Evolutionary conservation across 2,888 invertebrate species (phyloP).

Genomic region (Trachelus iudaicus): DNA sequence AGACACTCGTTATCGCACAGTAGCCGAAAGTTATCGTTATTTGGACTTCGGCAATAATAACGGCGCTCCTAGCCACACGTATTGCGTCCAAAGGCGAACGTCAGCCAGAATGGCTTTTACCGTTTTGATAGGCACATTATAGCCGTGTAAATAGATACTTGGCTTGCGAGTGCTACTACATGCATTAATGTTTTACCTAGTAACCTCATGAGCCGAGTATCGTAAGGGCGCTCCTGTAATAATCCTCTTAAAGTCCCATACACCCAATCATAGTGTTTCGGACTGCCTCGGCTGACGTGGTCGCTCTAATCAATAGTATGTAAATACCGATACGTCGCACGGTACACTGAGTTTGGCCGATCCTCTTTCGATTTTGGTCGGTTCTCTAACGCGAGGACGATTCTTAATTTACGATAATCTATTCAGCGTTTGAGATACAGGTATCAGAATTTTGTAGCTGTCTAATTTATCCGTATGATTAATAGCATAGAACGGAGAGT

Average conservation of each 20-base stretch:
- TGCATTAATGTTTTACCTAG: constrained; percentile 48
- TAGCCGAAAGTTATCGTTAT: neutral
- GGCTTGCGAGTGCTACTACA: constrained; percentile 44
- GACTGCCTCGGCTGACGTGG: neutral
- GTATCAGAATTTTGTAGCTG: constrained; percentile 35
- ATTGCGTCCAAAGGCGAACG: neutral
- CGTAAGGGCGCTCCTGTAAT: neutral
- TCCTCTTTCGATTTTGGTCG: neutral
- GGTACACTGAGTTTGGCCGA: neutral
- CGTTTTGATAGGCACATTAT: constrained; percentile 47
- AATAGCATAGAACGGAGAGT: constrained; percentile 19
- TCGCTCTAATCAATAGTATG: constrained; percentile 18
- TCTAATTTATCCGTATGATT: constrained; percentile 39
- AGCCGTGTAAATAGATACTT: constrained; percentile 57
- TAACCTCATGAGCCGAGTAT: neutral
- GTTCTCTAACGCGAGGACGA: constrained; percentile 17
- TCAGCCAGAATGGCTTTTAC: constrained; percentile 23
- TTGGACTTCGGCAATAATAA: neutral
- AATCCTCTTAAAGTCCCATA: neutral
- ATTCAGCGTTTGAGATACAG: constrained; percentile 27
- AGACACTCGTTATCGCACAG: neutral
- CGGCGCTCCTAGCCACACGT: neutral
- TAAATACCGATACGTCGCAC: neutral
- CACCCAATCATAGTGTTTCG: neutral
- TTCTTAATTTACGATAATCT: constrained; percentile 37